Evolutionary conservation across 2,888 invertebrate genomes (phyloP).

Genomic region (Theristus sp.): DNA sequence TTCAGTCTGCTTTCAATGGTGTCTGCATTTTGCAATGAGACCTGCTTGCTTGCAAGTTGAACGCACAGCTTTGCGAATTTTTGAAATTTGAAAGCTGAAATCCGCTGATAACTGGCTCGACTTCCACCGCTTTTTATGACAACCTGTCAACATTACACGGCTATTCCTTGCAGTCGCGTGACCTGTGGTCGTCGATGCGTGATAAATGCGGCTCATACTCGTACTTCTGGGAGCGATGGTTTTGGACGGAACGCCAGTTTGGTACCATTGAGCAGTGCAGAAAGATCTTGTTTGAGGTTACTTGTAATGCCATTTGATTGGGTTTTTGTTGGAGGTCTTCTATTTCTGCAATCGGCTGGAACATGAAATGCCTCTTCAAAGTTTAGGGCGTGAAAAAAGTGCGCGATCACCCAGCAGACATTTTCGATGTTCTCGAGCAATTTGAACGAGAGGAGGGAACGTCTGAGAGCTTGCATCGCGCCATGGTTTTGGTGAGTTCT

Average conservation of each 20-base stretch:
- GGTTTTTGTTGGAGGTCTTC: too few relatives aligned
- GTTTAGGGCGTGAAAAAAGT: slow-evolving; percentile 41
- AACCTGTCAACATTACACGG: too few relatives aligned
- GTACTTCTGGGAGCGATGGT: slow-evolving; percentile 46
- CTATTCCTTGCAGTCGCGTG: neutral
- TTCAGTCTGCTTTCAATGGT: too few relatives aligned
- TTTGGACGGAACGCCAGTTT: slow-evolving; percentile 43
- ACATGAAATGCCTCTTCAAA: too few relatives aligned
- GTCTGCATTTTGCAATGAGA: too few relatives aligned
- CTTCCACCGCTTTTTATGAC: too few relatives aligned
- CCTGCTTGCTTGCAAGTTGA: too few relatives aligned
- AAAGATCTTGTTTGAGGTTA: slow-evolving; percentile 35
- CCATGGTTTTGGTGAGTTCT: neutral
- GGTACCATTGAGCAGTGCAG: slow-evolving; percentile 45
- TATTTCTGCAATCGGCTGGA: too few relatives aligned
- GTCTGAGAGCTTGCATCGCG: slow-evolving; percentile 29
- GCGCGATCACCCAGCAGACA: slow-evolving; percentile 53
- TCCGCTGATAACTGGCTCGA: too few relatives aligned
- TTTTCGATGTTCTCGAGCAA: slow-evolving; percentile 54
- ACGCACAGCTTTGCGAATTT: too few relatives aligned
- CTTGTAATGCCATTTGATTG: too few relatives aligned
- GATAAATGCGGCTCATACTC: slow-evolving; percentile 10
- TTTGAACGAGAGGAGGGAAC: slow-evolving; percentile 58
- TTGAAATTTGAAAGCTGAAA: too few relatives aligned
- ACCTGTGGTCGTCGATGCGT: neutral